Conservation (phyloP, 2,888 invertebrate genomes). For the Plebejus argus region DNA sequence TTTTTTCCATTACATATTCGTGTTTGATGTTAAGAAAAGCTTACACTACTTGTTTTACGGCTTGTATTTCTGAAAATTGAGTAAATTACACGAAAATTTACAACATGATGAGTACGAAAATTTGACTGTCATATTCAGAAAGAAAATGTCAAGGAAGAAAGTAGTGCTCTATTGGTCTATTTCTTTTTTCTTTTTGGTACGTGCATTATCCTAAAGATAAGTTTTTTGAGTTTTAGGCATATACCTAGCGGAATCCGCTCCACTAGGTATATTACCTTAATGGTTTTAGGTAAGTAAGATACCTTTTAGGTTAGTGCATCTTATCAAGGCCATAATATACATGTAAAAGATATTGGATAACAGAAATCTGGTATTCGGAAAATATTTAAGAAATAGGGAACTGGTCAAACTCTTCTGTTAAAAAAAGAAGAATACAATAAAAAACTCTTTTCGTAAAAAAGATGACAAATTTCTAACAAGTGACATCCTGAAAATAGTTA, state of each 20-base stretch:
- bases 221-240: too few relatives aligned
- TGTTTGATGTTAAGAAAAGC: conserved; percentile 71
- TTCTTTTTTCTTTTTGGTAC: not conserved
- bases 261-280: too few relatives aligned
- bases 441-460: conserved; percentile 49
- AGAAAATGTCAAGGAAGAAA: not conserved
- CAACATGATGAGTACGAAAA: not conserved
- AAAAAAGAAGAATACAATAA: conserved; percentile 62
- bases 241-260: too few relatives aligned
- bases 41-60: conserved; percentile 41
- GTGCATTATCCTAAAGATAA: too few relatives aligned
- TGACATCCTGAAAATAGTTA: conserved; percentile 61
- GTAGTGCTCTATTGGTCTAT: not conserved
- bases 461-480: conserved; percentile 68
- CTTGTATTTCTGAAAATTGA: not conserved
- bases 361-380: not conserved
- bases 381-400: not conserved
- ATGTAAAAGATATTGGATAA: too few relatives aligned
- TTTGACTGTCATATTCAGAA: not conserved
- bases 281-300: too few relatives aligned
- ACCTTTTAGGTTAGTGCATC: too few relatives aligned
- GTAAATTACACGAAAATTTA: conserved; percentile 2
- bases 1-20: conserved; percentile 78
- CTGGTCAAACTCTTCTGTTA: conserved; percentile 46
- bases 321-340: too few relatives aligned